Base-by-base conservation (phyloP, 2,113 vertebrate species). In the Artemisiospiza belli region DNA sequence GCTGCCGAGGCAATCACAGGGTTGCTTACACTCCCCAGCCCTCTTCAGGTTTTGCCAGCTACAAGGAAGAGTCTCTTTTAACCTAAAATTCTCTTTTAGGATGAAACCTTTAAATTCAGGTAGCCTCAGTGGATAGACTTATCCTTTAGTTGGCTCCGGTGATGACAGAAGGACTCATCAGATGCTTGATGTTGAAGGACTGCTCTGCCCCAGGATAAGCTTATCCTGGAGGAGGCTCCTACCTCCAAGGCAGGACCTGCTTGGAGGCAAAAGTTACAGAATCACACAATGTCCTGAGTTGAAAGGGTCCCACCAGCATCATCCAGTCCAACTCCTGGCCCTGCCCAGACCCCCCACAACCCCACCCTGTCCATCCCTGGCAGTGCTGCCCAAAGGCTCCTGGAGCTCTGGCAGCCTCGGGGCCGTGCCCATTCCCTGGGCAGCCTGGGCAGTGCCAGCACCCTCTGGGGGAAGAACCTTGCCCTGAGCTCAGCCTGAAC, bases 271-370 rank as follows among this genome's bases (percentile, higher is more conserved):
- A 83, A 66, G 8, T 31, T 63, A 57, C 44, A 68, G 11, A 68
- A 52, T 68, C 63, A 52, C 9, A 33, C 15, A 68, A 61, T 37
- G 2, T 37, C 18, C 27, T 52, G 37, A 37, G 14, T 4, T 59
- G 44, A 15, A 25, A 47, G 11, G 11, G 21, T 25, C 52, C 31
- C 37, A 11, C 16, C 4, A 4, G 37, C 43, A 58, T 5, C 43
- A n/a, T 2, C 41, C 28, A 57, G 15, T 0, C 30, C 51, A 19
- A 1, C 15, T 0, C 39, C 52, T 9, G 16, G 0, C 24, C 31
- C 62, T 58, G 30, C 35, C 1, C 52, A 35, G 61, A 30, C 35
- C 0, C 30, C 61, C 61, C 58, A 11, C 35, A 58, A 6, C 0
- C 43, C 70, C 35, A 19, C 5, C 61, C 61, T 66, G 83, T 1